These are phyloP conservation scores for Nipponia nippon DNA, from an alignment of 2,113 vertebrate genomes.

Conservation along the genomic window DNA sequence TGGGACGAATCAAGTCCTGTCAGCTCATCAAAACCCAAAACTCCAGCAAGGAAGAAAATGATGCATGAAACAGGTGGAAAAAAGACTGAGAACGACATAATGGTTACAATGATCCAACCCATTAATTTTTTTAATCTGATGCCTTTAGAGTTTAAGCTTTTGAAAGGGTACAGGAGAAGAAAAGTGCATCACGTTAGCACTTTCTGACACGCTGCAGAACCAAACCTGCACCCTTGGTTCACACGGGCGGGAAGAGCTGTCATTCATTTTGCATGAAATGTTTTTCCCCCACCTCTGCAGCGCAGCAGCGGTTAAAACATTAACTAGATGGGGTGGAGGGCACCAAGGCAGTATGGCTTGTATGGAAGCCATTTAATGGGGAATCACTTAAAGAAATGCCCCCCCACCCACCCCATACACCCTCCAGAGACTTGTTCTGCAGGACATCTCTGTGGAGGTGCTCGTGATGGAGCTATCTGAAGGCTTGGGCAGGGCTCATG, in stretches of 20 bases:
- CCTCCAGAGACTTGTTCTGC: background rate
- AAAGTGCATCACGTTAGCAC: background rate
- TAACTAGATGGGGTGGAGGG: background rate
- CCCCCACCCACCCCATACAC: background rate
- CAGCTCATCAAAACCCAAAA: background rate
- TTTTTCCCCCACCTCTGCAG: background rate
- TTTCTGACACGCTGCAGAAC: background rate
- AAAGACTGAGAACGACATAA: background rate
- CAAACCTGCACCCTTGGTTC: background rate
- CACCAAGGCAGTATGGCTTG: background rate
- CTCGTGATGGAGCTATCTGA: background rate
- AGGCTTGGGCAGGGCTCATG: background rate
- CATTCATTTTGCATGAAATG: background rate
- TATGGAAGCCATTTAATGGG: background rate
- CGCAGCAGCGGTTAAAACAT: background rate
- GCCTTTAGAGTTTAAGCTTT: background rate
- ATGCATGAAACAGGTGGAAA: background rate
- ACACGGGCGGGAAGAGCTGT: accelerated
- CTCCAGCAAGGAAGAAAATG: background rate
- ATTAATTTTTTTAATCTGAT: background rate
- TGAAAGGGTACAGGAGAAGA: background rate
- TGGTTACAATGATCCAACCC: background rate
- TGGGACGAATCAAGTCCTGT: accelerated
- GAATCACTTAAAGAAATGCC: background rate
- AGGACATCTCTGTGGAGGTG: background rate